Evolutionary conservation across 2,888 invertebrate genomes (phyloP).

Genomic region (Plebejus argus): DNA sequence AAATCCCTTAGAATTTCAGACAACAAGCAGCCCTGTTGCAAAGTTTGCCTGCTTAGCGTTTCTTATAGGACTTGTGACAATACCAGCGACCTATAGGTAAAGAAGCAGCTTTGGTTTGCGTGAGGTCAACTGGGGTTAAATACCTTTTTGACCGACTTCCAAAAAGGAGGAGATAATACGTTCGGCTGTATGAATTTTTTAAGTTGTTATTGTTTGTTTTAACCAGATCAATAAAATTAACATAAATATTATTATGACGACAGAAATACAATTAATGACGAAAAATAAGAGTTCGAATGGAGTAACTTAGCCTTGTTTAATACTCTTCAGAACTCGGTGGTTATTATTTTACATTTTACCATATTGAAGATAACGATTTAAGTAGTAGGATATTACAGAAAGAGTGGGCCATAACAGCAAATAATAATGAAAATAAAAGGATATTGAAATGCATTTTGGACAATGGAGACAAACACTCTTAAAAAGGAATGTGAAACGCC

Average conservation of each 20-base stretch:
- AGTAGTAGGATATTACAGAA: too few relatives aligned
- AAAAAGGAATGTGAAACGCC: background rate
- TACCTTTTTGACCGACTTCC: too few relatives aligned
- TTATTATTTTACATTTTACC: background rate
- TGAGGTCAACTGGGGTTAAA: slow-evolving; percentile 5
- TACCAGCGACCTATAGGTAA: slow-evolving; percentile 1
- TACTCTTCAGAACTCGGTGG: background rate
- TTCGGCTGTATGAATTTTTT: too few relatives aligned
- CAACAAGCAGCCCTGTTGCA: background rate
- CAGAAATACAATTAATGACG: background rate
- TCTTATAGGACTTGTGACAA: slow-evolving; percentile 29
- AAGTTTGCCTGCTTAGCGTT: slow-evolving; percentile 16
- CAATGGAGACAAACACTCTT: background rate
- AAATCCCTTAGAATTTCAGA: too few relatives aligned
- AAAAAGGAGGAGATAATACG: too few relatives aligned
- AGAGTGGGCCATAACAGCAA: background rate
- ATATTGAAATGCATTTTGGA: background rate
- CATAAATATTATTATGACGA: background rate
- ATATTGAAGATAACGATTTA: background rate
- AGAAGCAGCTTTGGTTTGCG: slow-evolving; percentile 14
- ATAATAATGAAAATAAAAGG: background rate
- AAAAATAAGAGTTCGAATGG: background rate
- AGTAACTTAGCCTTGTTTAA: background rate
- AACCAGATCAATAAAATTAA: background rate
- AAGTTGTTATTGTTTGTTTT: background rate